A percentile compares a stretch with the other conserved stretches of the same genome.
Evolutionary conservation across 2,797 vertebrate genomes (phyloP).

Genomic region (Micromesistius poutassou): DNA sequence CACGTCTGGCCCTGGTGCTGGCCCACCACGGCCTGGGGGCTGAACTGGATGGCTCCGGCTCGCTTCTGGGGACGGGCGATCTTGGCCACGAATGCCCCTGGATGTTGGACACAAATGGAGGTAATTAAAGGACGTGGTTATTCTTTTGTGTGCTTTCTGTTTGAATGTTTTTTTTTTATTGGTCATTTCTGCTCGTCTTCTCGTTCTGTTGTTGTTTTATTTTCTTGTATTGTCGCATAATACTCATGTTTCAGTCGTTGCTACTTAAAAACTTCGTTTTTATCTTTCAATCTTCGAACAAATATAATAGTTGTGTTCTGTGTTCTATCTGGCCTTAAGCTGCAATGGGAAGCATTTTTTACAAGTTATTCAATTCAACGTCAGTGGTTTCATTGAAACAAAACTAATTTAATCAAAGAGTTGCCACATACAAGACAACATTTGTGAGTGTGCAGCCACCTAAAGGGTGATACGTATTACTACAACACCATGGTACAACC

Average conservation of each 20-base stretch:
- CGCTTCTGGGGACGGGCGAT: slow-evolving; percentile 93
- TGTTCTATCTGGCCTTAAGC: no score
- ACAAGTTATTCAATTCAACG: background rate
- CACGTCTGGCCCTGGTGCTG: slow-evolving; percentile 81
- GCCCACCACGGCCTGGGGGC: slow-evolving; percentile 82
- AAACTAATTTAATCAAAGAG: background rate
- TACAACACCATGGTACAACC: background rate
- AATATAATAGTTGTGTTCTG: no score
- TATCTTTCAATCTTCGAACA: no score
- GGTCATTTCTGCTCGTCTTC: background rate
- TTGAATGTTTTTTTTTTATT: background rate
- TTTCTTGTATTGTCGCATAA: background rate
- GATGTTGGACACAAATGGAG: slow-evolving; percentile 21
- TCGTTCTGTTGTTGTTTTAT: background rate
- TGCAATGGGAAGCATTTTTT: no score
- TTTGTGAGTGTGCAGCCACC: background rate
- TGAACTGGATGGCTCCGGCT: slow-evolving; percentile 88
- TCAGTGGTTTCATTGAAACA: background rate
- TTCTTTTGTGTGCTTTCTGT: background rate
- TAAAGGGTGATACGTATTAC: background rate
- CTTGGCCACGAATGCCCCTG: slow-evolving; percentile 98
- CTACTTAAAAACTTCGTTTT: no score
- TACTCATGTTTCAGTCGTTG: no score
- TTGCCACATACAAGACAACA: background rate
- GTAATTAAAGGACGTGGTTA: background rate